phyloP scores from a whole-genome alignment of 2,888 invertebrate genomes.

The Caenorhabditis sinica region DNA sequence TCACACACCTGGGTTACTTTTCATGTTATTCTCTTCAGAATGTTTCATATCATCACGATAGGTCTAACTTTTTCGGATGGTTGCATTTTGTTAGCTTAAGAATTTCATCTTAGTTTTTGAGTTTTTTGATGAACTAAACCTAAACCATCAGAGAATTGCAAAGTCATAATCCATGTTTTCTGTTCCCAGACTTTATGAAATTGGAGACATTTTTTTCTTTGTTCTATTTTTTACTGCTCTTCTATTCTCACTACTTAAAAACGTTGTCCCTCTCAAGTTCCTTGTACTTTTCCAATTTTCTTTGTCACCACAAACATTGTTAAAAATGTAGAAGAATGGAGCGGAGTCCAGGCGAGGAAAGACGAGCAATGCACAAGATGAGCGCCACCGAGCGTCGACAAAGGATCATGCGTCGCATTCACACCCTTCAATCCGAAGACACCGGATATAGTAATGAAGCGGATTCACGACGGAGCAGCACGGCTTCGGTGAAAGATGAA shows the following conservation, averaged over 20 bases:
- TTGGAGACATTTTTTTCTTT: not conserved
- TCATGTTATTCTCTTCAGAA: conserved; percentile 1
- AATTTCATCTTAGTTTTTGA: not conserved
- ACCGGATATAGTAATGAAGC: conserved; percentile 69
- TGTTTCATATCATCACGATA: not conserved
- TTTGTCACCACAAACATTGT: conserved; percentile 12
- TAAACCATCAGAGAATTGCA: too few species aligned
- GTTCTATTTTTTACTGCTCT: not conserved
- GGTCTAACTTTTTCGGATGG: not conserved
- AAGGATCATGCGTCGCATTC: conserved; percentile 75
- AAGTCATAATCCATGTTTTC: too few species aligned
- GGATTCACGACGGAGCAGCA: conserved; percentile 62
- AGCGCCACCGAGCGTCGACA: conserved; percentile 72
- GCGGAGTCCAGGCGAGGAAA: conserved; percentile 47
- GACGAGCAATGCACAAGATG: conserved; percentile 66
- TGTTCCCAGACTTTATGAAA: too few species aligned
- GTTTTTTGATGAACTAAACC: not conserved
- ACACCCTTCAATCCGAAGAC: conserved; percentile 75
- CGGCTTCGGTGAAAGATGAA: conserved; percentile 62
- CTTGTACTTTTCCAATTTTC: not conserved
- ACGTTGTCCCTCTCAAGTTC: not conserved
- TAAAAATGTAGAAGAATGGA: conserved; percentile 25
- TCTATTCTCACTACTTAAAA: not conserved
- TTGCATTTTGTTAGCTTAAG: not conserved
- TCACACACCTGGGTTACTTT: not conserved